Conservation (phyloP, 2,888 invertebrate genomes). For the Eledona agricola region DNA sequence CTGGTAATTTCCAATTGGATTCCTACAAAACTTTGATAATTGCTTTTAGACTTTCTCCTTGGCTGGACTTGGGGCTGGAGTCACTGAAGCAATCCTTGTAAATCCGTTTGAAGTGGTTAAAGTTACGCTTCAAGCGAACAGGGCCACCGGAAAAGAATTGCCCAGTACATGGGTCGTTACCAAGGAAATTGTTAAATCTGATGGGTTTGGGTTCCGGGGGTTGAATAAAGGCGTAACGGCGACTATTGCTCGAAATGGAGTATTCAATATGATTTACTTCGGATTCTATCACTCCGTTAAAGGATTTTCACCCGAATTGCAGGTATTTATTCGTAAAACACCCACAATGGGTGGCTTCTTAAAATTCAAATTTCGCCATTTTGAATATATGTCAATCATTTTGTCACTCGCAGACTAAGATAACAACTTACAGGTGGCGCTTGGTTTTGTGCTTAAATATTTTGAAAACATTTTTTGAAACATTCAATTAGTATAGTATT, state of each 20-base stretch:
- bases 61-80: slow-evolving; percentile 88
- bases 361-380: no score
- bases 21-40: slow-evolving; percentile 2
- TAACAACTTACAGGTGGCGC: no score
- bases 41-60: slow-evolving; percentile 81
- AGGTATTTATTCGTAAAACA: no score
- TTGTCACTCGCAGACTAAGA: no score
- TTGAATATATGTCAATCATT: no score
- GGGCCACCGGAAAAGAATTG: slow-evolving; percentile 68
- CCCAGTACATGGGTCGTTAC: slow-evolving; percentile 85
- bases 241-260: slow-evolving; percentile 87
- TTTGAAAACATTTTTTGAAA: no score
- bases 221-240: slow-evolving; percentile 89
- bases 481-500: no score
- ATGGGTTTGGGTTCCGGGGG: slow-evolving; percentile 82
- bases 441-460: no score
- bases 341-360: no score
- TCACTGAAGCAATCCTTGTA: slow-evolving; percentile 90
- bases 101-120: slow-evolving; percentile 97
- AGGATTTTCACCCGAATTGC: slow-evolving; percentile 72
- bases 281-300: slow-evolving; percentile 95
- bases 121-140: slow-evolving; percentile 85
- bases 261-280: slow-evolving; percentile 94
- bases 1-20: slow-evolving; percentile 66
- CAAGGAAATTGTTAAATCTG: slow-evolving; percentile 75